Evolutionary conservation across 1,140 invertebrate genomes (phyloP), one percentile per base, ranked within the genome.

Genomic region (Colletes gigas): DNA sequence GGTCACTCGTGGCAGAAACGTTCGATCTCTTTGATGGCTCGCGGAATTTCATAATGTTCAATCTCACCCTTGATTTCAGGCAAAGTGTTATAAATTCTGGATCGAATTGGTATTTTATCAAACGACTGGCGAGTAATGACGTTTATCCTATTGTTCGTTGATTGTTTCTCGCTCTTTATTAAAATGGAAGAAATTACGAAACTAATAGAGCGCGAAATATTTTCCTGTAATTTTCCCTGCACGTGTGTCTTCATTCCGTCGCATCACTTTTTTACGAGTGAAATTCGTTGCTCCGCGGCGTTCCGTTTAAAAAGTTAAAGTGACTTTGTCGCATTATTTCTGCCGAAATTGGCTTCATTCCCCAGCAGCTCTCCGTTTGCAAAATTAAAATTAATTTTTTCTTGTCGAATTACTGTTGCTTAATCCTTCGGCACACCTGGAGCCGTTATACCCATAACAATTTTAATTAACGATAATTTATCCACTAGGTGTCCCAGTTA

Each of bases 1-100:
- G 50, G 19, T 76, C 63, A 76, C 67, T 57, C 62, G 57, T 67
- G 65, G 47, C 52, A 50, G 50, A 41, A 67, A 44, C 39, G 62
- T 21, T 57, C 63, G 14, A 15, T 12, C 57, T 21, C 39, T 21
- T 44, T 57, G 4, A 3, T 67, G 7, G 4, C 62, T 10, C 17
- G 21, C 39, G 3, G 62, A 67, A 67, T 41, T 50, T 76, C 62
- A 55, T 44, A 21, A 57, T 15, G 9, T 67, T 76, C 63, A 30
- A 76, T 67, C 55, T 55, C 50, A 44, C 14, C 12, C 62, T 30
- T 55, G 14, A 44, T 50, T 44, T 44, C 19, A 50, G 55, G 41
- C 62, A 9, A 67, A 67, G 14, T 67, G 19, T 44, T n/a, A 55
- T 30, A 75, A 66, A 63, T 63, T 47, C 30, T 19, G 19, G 59